A percentile compares a stretch with the other conserved stretches of the same genome.
Conservation (phyloP, 2,797 vertebrate genomes). For the Menidia menidia region DNA sequence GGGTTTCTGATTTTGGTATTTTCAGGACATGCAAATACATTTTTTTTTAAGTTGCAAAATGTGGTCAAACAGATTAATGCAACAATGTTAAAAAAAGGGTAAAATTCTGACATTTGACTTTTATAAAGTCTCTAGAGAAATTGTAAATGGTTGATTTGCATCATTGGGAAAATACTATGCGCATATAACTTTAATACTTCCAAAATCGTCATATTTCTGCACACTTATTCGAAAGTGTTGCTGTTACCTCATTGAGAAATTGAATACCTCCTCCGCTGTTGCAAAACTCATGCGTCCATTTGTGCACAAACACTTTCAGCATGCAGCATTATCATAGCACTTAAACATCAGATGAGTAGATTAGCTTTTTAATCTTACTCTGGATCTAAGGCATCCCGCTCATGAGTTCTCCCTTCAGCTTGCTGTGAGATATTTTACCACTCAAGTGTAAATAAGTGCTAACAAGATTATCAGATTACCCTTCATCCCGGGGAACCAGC, state of each 20-base stretch:
- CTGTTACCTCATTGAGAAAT: neutral
- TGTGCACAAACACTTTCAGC: slow-evolving; percentile 26
- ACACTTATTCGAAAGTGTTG: neutral
- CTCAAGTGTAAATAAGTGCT: slow-evolving; percentile 72
- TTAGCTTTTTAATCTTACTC: slow-evolving; percentile 66
- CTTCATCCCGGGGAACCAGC: slow-evolving; percentile 45
- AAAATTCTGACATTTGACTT: neutral
- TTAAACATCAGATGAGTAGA: slow-evolving; percentile 66
- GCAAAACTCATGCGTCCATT: slow-evolving; percentile 6
- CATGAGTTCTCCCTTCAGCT: slow-evolving; percentile 25
- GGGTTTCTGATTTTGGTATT: slow-evolving; percentile 31
- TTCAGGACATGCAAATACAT: slow-evolving; percentile 28
- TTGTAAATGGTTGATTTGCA: neutral
- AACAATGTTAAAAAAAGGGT: neutral
- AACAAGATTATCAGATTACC: slow-evolving; percentile 78
- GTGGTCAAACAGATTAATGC: slow-evolving; percentile 1
- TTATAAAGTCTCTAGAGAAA: neutral
- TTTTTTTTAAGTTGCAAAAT: slow-evolving; percentile 12
- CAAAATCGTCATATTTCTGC: too few species aligned
- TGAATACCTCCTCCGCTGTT: neutral
- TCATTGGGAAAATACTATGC: slow-evolving; percentile 1
- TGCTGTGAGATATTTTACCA: slow-evolving; percentile 66
- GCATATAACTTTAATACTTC: too few species aligned
- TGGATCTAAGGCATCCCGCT: slow-evolving; percentile 48
- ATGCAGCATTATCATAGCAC: slow-evolving; percentile 38